Base-by-base conservation (phyloP, 2,888 invertebrate species). In the Geotrupes spiniger region DNA sequence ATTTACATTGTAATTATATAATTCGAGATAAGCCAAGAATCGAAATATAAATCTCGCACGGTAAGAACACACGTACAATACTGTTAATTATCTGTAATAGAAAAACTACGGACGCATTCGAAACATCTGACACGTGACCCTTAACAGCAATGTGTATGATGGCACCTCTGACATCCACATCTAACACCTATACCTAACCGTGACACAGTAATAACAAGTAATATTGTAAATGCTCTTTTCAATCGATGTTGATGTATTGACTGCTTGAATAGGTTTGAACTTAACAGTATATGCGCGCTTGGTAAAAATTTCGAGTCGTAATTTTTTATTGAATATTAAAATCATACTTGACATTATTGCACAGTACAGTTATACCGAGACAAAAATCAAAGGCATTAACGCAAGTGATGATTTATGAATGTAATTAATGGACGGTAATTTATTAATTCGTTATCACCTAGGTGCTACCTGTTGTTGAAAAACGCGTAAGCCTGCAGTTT, bases 191-290 rank as follows among this genome's bases (percentile, higher is more conserved):
- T 14, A 43, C 33, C 37, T 41, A 14, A 21, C 36, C 53, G 37
- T 53, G 53, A 53, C 53, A 53, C 43, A 43, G 46, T 50, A 53
- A 53, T 53, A 49, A 39, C 43, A 40, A 41, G 46, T 45, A 42
- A 53, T 53, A 50, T 53, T 38, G 47, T 44, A 50, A 39, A 42
- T 37, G 47, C 40, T 29, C 49, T 44, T 44, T 46, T 41, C 44
- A 14, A 15, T 15, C 33, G 41, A 42, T 50, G 38, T 33, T 50
- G 50, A 50, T 50, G 46, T 46, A 50, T 45, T 42, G 50, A 50
- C 49, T 44, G 40, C 15, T 11, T 49, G 49, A 44, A 49, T 49
- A 49, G 50, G 36, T 41, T 40, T 46, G 50, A 50, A 50, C 46
- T 50, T 50, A 50, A 50, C 50, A 50, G 50, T 50, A 50, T 42